Conservation (phyloP, 2,888 invertebrate species). For the Boloria selene region DNA sequence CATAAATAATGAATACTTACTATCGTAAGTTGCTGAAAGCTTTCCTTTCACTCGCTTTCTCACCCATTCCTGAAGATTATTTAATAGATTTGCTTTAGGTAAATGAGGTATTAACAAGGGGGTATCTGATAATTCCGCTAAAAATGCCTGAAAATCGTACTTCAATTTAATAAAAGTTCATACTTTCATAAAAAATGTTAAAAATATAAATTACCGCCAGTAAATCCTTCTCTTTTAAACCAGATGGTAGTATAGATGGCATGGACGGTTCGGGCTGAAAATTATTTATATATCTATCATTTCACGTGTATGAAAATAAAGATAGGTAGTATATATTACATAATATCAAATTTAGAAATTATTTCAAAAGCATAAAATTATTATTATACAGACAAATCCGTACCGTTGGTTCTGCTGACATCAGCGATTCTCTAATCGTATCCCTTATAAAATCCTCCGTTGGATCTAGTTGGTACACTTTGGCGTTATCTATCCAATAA, state of each 20-base stretch:
- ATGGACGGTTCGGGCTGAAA: constrained; percentile 55
- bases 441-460: constrained; percentile 68
- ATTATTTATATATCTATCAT: no score
- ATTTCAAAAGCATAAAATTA: not conserved
- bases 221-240: constrained; percentile 59
- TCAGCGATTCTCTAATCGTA: constrained; percentile 54
- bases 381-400: not conserved
- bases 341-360: not conserved
- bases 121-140: constrained; percentile 64
- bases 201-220: constrained; percentile 51
- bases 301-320: no score
- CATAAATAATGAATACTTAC: constrained; percentile 46
- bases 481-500: constrained; percentile 62
- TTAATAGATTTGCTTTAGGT: constrained; percentile 63
- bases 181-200: not conserved
- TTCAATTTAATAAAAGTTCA: not conserved
- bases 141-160: constrained; percentile 57
- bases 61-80: constrained; percentile 68
- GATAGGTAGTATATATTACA: not conserved
- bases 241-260: constrained; percentile 57
- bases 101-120: constrained; percentile 70
- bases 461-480: constrained; percentile 65
- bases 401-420: constrained; percentile 59
- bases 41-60: constrained; percentile 62
- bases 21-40: constrained; percentile 51